A percentile compares a stretch with the other conserved stretches of the same genome.
Evolutionary conservation across 2,113 vertebrate genomes (phyloP).

Genomic region (Equus przewalskii): DNA sequence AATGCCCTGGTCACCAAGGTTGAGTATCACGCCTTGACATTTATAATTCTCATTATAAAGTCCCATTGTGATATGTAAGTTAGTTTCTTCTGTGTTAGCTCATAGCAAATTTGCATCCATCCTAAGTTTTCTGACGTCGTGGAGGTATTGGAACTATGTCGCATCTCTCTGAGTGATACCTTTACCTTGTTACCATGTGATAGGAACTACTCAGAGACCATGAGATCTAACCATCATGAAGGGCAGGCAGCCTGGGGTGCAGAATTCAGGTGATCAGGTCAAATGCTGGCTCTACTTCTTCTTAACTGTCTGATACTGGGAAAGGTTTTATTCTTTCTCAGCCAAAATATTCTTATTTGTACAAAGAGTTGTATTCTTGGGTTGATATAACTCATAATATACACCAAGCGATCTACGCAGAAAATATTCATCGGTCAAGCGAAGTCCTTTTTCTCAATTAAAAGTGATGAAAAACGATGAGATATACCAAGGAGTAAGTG

Average conservation of each 20-base stretch:
- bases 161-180: not conserved
- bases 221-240: not conserved
- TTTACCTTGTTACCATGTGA: not conserved
- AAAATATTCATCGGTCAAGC: not conserved
- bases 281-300: not conserved
- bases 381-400: not conserved
- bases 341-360: not conserved
- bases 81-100: conserved; percentile 9
- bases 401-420: not conserved
- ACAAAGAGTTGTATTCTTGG: not conserved
- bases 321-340: conserved; percentile 9
- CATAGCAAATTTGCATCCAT: not conserved
- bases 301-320: not conserved
- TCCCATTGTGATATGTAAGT: not conserved
- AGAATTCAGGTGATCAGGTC: not conserved
- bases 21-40: not conserved
- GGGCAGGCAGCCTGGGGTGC: not conserved
- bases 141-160: not conserved
- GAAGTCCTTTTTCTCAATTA: not conserved
- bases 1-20: not conserved
- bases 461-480: conserved; percentile 32
- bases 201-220: not conserved
- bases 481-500: not conserved
- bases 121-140: not conserved
- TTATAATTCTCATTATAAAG: not conserved